Evolutionary conservation across 2,888 invertebrate genomes (phyloP), one percentile per base, ranked within the genome.

Genomic region (Trichacis sp.): DNA sequence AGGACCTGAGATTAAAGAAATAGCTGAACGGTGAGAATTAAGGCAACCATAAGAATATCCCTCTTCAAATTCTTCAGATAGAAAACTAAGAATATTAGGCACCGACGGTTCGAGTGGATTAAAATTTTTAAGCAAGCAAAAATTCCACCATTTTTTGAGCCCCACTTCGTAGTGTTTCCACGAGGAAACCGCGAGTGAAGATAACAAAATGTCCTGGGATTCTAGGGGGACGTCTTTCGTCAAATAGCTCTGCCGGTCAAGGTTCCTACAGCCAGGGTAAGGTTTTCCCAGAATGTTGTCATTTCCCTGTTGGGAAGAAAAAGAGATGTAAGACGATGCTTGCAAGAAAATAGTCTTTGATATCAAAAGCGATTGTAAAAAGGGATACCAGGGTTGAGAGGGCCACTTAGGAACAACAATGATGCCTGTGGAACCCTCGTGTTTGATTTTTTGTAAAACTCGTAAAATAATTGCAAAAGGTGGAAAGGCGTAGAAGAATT

Each of bases 401-500:
- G 66, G 52, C 48, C 59, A 55, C 11, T 55, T 47, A 0, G 66
- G 66, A 0, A 63, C 55, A 8, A 63, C 12, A 2, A 67, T 55
- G 12, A 63, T 49, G 4, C 67, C 56, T 11, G 3, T n/a, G 0
- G 63, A 20, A 8, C 50, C 46, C 18, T 67, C 38, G 46, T 18
- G 49, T 8, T 46, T 8, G n/a, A n/a, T n/a, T n/a, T n/a, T n/a
- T n/a, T n/a, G n/a, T n/a, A n/a, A n/a, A n/a, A n/a, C n/a, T n/a
- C n/a, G n/a, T n/a, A n/a, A n/a, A 1, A 63, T 19, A 0, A 63
- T 20, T 1, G 58, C 38, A 19, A 70, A 68, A n/a, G 70, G 70
- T 6, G 65, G 68, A 55, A 63, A 70, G 14, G 65, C 65, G 15
- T 68, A 70, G 18, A 63, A 70, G 29, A 56, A 63, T 15, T 29